Base-by-base conservation (phyloP, 2,888 invertebrate genomes). In the Cheilosia vernalis region DNA sequence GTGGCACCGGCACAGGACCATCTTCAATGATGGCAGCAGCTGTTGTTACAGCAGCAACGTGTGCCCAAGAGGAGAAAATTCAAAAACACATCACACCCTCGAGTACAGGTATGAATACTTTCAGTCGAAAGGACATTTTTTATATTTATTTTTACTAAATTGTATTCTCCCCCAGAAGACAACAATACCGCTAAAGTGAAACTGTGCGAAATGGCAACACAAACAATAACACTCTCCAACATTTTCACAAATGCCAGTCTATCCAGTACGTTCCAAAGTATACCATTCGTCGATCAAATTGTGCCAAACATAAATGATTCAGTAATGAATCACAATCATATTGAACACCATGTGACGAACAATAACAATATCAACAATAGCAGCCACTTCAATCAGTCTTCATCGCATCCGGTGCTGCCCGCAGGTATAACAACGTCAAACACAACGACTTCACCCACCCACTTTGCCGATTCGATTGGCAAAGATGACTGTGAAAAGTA, bases 21-120 rank as follows among this genome's bases (percentile, higher is more conserved):
- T 94, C 94, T 2, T 95, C 94, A 78, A 94, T 95, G 94, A 95
- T 95, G 94, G 94, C 95, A 1, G 94, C 95, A 6, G 94, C 95
- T 4, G 94, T 95, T 87, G 93, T 95, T 17, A 95, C 95, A 24
- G 95, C 95, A 1, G 94, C 94, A 24, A 95, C 95, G 2, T 95
- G 95, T 89, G 94, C 95, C 85, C 95, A 95, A 88, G 95, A 95
- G 88, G 94, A 94, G 90, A 94, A 94, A 88, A 93, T 95, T 47
- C 94, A 94, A 88, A 94, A 94, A 89, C 94, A 94, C 90, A 93
- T 94, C 84, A 93, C 93, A 49, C 93, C 94, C 49, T 91, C 93
- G 27, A 91, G 89, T 67, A 89, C 91, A 86, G 92, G 92, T 92
- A 78, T 66, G 74, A 21, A 9, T 19, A 47, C n/a, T 40, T 5